Percentiles rank a stretch among this genome's conserved stretches.
These are phyloP conservation scores for Sprattus sprattus DNA, from an alignment of 2,113 vertebrate species.

Conservation along the genomic window DNA sequence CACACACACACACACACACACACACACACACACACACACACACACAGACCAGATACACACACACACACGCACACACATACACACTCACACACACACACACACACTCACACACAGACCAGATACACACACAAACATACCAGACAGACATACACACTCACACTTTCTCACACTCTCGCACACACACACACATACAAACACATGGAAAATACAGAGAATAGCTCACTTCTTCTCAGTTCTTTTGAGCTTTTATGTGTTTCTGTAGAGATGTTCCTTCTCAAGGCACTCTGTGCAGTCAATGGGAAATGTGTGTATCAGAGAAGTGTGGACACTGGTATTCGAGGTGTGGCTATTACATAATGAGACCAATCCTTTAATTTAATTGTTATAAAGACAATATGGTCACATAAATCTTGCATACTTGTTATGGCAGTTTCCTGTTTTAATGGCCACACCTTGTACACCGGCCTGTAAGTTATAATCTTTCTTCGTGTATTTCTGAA, in stretches of 20 bases:
- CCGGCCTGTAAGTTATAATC: neutral
- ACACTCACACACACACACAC: neutral
- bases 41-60: neutral
- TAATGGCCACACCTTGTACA: no score
- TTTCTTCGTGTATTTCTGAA: neutral
- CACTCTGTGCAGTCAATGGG: no score
- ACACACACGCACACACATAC: no score
- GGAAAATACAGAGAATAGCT: neutral
- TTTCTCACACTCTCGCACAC: no score
- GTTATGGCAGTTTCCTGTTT: no score
- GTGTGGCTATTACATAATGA: no score
- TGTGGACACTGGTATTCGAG: no score
- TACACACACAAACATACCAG: neutral
- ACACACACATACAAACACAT: no score
- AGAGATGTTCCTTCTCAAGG: neutral
- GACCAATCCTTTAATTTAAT: no score
- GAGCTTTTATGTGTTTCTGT: neutral
- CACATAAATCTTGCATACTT: no score
- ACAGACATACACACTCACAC: neutral
- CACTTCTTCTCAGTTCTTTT: neutral
- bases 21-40: neutral
- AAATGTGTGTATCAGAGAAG: no score
- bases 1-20: neutral
- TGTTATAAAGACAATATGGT: no score
- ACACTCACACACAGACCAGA: neutral